phyloP scores from a whole-genome alignment of 2,113 vertebrate genomes.

The Takifugu flavidus region DNA sequence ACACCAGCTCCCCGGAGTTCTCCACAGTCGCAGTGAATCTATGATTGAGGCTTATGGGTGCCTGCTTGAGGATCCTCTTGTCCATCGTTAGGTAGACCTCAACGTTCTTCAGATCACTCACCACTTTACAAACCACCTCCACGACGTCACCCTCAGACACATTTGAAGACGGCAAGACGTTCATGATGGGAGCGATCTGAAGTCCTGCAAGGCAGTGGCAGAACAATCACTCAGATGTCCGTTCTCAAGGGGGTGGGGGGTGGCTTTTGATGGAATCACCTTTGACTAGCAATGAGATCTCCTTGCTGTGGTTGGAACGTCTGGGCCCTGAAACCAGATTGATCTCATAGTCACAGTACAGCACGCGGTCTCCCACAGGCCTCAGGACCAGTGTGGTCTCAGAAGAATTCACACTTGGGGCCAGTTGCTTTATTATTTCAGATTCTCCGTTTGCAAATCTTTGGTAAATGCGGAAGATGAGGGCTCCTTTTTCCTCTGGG shows the following conservation, averaged over 20 bases:
- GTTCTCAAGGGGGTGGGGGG: not conserved
- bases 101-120: not conserved
- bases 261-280: slow-evolving; percentile 44
- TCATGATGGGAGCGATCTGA: slow-evolving; percentile 54
- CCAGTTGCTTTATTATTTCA: slow-evolving; percentile 5
- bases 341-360: slow-evolving; percentile 64
- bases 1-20: slow-evolving; percentile 64
- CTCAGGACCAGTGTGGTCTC: slow-evolving; percentile 26
- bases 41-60: slow-evolving; percentile 6
- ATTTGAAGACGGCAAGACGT: slow-evolving; percentile 10
- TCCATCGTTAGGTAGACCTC: slow-evolving; percentile 51
- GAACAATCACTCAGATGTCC: not conserved
- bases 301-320: slow-evolving; percentile 57
- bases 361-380: slow-evolving; percentile 23
- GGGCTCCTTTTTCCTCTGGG: slow-evolving; percentile 54
- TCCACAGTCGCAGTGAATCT: slow-evolving; percentile 1
- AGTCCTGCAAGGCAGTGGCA: slow-evolving; percentile 54
- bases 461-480: slow-evolving; percentile 54
- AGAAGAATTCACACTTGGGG: slow-evolving; percentile 3
- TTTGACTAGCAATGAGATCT: slow-evolving; percentile 47
- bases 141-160: slow-evolving; percentile 66
- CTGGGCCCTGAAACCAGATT: slow-evolving; percentile 13
- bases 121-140: slow-evolving; percentile 56
- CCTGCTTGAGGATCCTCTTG: slow-evolving; percentile 28
- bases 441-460: not conserved